phyloP scores from a whole-genome alignment of 2,888 invertebrate genomes.

The Argyresthia albistria region DNA sequence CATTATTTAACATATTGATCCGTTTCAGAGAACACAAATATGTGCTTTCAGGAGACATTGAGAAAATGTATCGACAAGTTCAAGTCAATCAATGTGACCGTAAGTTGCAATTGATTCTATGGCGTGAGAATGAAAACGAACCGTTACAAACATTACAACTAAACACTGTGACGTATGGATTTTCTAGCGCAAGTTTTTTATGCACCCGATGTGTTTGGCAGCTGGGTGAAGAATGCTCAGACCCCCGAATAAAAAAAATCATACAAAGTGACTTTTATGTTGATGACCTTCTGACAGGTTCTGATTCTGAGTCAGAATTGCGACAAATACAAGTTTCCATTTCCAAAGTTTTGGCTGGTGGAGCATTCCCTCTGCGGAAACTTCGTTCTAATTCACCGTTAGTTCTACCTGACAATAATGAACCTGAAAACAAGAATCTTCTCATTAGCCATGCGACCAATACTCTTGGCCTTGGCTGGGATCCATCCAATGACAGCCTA shows the following conservation, averaged over 20 bases:
- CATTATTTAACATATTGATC: conserved; percentile 5
- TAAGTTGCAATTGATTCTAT: background rate
- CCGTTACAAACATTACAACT: background rate
- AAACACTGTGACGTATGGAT: background rate
- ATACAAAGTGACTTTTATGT: background rate
- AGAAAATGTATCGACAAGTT: conserved; percentile 8
- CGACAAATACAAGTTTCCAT: background rate
- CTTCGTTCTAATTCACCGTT: background rate
- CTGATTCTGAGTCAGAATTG: background rate
- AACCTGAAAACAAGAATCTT: background rate
- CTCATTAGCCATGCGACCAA: background rate
- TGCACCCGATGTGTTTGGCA: background rate
- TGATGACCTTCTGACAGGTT: conserved; percentile 1
- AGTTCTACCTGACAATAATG: background rate
- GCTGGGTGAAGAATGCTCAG: background rate
- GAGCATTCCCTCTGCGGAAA: background rate
- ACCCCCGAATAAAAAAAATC: background rate
- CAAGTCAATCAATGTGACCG: background rate
- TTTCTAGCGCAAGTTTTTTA: background rate
- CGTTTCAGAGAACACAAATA: conserved; percentile 7
- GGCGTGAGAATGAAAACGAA: background rate
- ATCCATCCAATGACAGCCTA: too few species aligned
- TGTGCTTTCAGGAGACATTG: conserved; percentile 6
- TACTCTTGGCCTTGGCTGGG: background rate
- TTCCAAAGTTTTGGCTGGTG: background rate